Percentiles rank a stretch among this genome's conserved stretches.
Conservation (phyloP, 2,888 invertebrate species). For the Spilarctia lutea region DNA sequence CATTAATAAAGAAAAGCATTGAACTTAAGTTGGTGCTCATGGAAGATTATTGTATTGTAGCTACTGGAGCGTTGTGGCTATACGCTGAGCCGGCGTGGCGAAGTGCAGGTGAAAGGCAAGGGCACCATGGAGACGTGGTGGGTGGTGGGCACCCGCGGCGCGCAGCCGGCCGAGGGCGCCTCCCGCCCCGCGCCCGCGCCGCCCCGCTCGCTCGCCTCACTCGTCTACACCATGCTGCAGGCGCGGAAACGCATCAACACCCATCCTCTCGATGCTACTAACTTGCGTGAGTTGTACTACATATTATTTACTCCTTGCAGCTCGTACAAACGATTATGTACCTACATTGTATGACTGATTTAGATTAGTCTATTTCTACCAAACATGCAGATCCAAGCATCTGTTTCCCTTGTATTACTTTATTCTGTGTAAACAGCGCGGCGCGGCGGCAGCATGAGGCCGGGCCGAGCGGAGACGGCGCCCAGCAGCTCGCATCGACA, state of each 20-base stretch:
- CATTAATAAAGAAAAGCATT: not conserved
- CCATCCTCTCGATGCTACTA: slow-evolving; percentile 64
- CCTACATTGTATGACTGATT: too few species aligned
- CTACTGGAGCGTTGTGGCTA: slow-evolving; percentile 91
- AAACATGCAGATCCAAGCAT: too few species aligned
- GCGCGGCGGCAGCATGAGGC: slow-evolving; percentile 56
- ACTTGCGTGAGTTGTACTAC: slow-evolving; percentile 54
- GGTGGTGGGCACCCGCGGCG: slow-evolving; percentile 89
- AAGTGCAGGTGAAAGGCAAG: slow-evolving; percentile 97
- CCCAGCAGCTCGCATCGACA: slow-evolving; percentile 62
- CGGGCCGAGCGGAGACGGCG: slow-evolving; percentile 57
- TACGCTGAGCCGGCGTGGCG: slow-evolving; percentile 91
- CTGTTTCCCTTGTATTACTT: too few species aligned
- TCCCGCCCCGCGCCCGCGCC: slow-evolving; percentile 84
- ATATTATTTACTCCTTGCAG: not conserved
- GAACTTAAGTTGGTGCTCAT: not conserved
- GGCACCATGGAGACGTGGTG: slow-evolving; percentile 98
- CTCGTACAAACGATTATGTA: not conserved
- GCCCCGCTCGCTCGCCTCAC: slow-evolving; percentile 92
- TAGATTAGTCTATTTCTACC: too few species aligned
- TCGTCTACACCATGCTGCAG: slow-evolving; percentile 96
- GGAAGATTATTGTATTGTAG: slow-evolving; percentile 75
- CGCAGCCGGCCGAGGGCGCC: slow-evolving; percentile 88
- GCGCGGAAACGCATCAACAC: slow-evolving; percentile 90
- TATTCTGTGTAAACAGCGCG: slow-evolving; percentile 32